These are phyloP conservation scores for Phoeniculus purpureus DNA, from an alignment of 2,797 vertebrate genomes.

Conservation along the genomic window DNA sequence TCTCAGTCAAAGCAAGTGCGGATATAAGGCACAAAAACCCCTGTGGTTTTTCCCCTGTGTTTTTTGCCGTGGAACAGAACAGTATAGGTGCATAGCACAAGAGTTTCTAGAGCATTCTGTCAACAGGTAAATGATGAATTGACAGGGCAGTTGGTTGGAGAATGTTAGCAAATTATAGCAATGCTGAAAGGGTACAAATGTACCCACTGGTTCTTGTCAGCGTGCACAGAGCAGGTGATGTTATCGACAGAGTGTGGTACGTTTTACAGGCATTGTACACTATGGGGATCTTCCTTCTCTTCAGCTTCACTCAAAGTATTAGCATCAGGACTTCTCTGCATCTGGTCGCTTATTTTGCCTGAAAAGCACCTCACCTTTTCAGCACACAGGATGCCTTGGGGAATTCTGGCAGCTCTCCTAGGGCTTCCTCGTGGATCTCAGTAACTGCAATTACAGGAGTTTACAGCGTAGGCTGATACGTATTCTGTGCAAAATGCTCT, in stretches of 20 bases:
- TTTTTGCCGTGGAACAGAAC: neutral
- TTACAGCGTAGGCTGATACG: neutral
- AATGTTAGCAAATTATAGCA: neutral
- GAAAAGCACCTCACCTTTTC: neutral
- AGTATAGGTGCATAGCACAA: neutral
- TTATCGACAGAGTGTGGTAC: neutral
- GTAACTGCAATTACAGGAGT: neutral
- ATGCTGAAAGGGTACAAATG: neutral
- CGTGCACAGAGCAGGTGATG: neutral
- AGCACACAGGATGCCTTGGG: neutral
- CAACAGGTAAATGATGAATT: neutral
- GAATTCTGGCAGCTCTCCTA: neutral
- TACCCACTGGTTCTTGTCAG: neutral
- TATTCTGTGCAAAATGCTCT: neutral
- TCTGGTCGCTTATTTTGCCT: neutral
- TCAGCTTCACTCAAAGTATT: neutral
- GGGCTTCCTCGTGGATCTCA: neutral
- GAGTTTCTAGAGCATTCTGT: neutral
- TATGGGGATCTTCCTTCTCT: neutral
- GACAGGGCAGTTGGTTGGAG: neutral
- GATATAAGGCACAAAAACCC: neutral
- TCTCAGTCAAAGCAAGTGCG: neutral
- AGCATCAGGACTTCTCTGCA: neutral
- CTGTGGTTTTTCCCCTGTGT: no score
- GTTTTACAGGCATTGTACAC: neutral